Conservation (phyloP, 2,113 vertebrate genomes). For the Ageneiosus marmoratus region DNA sequence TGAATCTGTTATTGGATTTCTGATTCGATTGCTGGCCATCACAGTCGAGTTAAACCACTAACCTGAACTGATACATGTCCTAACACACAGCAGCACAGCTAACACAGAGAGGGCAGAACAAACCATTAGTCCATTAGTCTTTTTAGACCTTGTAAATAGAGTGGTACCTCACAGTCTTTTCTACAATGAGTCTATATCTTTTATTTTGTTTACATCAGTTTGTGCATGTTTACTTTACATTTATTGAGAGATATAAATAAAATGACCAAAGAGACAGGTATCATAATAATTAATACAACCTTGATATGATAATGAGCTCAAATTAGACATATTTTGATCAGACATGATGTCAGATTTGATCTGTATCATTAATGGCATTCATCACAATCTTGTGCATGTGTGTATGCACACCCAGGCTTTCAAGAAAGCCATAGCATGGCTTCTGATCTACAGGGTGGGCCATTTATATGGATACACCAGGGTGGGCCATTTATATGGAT, state of each 20-base stretch:
- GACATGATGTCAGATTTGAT: neutral
- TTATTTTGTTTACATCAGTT: neutral
- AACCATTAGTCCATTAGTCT: neutral
- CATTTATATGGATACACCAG: too few species aligned
- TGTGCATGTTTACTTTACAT: neutral
- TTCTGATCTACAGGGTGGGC: too few species aligned
- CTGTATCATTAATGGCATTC: neutral
- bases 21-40: neutral
- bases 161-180: neutral
- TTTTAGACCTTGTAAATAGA: neutral
- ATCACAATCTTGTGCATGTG: neutral
- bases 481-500: too few species aligned
- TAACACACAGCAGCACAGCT: neutral
- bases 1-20: neutral
- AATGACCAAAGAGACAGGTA: neutral
- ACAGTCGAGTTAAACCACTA: slow-evolving; percentile 2
- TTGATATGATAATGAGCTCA: neutral
- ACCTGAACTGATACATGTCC: neutral
- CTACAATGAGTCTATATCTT: neutral
- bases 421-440: neutral
- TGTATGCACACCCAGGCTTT: neutral
- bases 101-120: neutral
- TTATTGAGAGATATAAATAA: neutral
- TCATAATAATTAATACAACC: neutral
- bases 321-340: neutral